Conservation (phyloP, 35 echinoderm and acorn worm species). For the Lytechinus pictus region DNA sequence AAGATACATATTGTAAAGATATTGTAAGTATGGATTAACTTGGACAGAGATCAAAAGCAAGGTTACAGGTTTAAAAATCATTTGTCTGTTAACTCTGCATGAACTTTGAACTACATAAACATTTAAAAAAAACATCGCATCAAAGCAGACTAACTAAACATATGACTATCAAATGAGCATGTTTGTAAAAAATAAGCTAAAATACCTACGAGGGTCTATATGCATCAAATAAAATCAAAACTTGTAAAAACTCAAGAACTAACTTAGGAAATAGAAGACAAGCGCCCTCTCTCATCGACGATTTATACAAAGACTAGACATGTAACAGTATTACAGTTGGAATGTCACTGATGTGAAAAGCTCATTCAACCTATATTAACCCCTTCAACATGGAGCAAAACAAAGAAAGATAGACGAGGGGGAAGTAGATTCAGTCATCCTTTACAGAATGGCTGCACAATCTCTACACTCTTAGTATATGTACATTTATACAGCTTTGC, state of each 20-base stretch:
- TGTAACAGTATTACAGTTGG: neutral
- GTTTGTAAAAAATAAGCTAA: neutral
- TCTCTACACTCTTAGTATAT: neutral
- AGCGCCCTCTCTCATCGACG: neutral
- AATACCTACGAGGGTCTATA: neutral
- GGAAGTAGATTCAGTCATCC: neutral
- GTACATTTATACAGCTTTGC: constrained; percentile 32
- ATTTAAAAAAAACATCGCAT: neutral
- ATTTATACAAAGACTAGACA: constrained; percentile 28
- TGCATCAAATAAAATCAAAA: neutral
- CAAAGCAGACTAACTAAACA: neutral
- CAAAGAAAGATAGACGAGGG: neutral
- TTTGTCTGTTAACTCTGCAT: neutral
- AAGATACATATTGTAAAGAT: neutral
- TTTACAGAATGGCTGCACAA: neutral
- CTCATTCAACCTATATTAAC: neutral
- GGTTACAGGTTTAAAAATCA: neutral
- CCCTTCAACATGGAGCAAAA: neutral
- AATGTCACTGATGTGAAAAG: constrained; percentile 10
- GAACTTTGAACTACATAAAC: neutral
- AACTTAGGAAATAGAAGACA: neutral
- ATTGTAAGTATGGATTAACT: neutral
- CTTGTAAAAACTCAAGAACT: neutral
- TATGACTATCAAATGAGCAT: neutral
- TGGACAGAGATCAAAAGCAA: neutral